These are phyloP conservation scores for Hydrolagus affinis DNA, from an alignment of 2,113 vertebrate genomes.

Conservation along the genomic window DNA sequence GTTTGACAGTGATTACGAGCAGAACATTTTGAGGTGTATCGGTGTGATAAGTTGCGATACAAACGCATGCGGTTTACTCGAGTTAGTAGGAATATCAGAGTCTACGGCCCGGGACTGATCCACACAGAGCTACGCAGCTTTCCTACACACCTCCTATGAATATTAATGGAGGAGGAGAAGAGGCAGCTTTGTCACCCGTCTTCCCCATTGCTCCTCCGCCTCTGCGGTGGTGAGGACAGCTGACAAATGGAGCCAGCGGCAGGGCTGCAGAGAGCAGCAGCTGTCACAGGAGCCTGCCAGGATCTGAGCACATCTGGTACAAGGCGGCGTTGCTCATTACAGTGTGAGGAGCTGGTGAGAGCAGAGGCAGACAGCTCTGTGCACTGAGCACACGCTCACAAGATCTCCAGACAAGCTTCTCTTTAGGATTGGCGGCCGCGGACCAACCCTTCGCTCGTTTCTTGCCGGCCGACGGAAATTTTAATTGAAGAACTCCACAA, in stretches of 20 bases:
- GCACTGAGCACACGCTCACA: background rate
- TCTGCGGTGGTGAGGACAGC: background rate
- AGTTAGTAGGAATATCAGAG: too few species aligned
- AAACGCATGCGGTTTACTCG: too few species aligned
- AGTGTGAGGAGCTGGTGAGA: too few species aligned
- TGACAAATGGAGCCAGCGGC: background rate
- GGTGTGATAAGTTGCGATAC: too few species aligned
- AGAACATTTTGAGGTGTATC: too few species aligned
- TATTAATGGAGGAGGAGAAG: background rate
- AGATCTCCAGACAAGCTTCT: background rate
- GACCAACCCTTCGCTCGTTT: background rate
- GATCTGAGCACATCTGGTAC: background rate
- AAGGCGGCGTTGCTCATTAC: background rate
- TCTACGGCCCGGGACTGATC: too few species aligned
- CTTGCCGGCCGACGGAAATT: too few species aligned
- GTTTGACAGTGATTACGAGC: too few species aligned
- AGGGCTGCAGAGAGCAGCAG: background rate
- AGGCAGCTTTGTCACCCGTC: background rate
- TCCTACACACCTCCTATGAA: background rate
- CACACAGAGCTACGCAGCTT: background rate
- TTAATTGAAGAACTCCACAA: too few species aligned
- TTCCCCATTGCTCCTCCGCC: background rate
- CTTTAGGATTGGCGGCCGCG: too few species aligned
- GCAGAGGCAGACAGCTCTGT: background rate
- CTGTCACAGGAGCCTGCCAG: background rate